Evolutionary conservation across 2,113 vertebrate genomes (phyloP).

Genomic region (Pelecanus crispus): DNA sequence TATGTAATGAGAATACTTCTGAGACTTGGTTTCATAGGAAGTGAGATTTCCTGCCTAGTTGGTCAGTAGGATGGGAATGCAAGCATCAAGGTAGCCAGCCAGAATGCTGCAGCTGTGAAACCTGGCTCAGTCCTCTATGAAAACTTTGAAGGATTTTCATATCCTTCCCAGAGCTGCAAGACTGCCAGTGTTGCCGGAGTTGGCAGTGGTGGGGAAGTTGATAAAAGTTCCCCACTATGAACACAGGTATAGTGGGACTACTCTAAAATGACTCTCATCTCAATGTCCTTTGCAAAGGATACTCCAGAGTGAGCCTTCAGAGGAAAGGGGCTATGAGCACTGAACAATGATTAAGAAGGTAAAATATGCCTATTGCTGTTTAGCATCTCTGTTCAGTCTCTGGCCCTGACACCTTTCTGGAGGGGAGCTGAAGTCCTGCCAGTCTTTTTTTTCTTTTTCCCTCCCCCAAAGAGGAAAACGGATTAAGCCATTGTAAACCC

Average conservation of each 20-base stretch:
- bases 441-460: not conserved
- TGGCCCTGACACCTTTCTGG: not conserved
- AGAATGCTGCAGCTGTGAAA: not conserved
- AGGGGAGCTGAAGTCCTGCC: not conserved
- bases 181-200: not conserved
- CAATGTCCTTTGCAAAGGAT: not conserved
- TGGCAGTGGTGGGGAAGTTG: not conserved
- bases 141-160: not conserved
- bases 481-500: not conserved
- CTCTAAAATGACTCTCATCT: not conserved
- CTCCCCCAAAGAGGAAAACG: not conserved
- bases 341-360: not conserved
- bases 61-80: not conserved
- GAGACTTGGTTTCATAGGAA: not conserved
- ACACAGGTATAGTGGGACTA: not conserved
- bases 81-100: not conserved
- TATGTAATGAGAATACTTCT: not conserved
- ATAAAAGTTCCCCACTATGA: not conserved
- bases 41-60: not conserved
- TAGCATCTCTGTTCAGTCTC: not conserved
- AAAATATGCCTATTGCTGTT: not conserved
- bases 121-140: not conserved
- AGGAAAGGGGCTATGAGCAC: not conserved
- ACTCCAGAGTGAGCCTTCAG: not conserved
- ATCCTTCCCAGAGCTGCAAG: not conserved